A percentile compares a stretch with the other conserved stretches of the same genome.
Evolutionary conservation across 2,888 invertebrate species (phyloP).

Genomic region (Luffia ferchaultella): DNA sequence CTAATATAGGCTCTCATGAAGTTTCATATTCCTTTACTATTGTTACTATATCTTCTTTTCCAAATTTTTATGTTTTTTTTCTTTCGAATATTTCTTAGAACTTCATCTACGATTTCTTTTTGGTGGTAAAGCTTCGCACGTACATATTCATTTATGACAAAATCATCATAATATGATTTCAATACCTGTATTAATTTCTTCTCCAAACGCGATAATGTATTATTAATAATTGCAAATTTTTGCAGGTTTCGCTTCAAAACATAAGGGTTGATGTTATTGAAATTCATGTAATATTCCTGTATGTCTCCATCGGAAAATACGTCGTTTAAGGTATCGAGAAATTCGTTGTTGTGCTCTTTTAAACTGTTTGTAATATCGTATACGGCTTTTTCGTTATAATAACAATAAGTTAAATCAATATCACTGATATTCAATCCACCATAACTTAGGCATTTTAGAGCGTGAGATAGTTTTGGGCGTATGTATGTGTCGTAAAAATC

Average conservation of each 20-base stretch:
- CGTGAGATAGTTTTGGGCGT: not conserved
- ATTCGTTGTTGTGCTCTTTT: not conserved
- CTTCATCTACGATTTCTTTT: constrained; percentile 15
- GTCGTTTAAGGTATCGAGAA: not conserved
- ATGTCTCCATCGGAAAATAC: not conserved
- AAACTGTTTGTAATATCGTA: not conserved
- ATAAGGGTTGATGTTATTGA: constrained; percentile 4
- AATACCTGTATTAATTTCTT: constrained; percentile 17
- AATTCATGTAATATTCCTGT: not conserved
- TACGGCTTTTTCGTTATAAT: constrained; percentile 2
- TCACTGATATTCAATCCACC: not conserved
- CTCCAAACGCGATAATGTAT: constrained; percentile 15
- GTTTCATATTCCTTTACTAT: too few relatives aligned
- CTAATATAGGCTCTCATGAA: too few relatives aligned
- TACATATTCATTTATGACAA: constrained; percentile 26
- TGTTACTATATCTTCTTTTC: constrained; percentile 13
- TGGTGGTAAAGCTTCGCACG: constrained; percentile 18
- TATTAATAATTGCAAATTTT: constrained; percentile 3
- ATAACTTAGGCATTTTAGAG: not conserved
- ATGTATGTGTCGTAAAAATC: not conserved
- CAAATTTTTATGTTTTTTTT: constrained; percentile 15
- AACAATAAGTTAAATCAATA: not conserved
- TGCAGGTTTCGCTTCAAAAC: constrained; percentile 16
- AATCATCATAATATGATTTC: constrained; percentile 21
- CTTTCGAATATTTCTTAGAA: constrained; percentile 15